phyloP scores from a whole-genome alignment of 2,888 invertebrate genomes.

The Sinhomidia bicolor region DNA sequence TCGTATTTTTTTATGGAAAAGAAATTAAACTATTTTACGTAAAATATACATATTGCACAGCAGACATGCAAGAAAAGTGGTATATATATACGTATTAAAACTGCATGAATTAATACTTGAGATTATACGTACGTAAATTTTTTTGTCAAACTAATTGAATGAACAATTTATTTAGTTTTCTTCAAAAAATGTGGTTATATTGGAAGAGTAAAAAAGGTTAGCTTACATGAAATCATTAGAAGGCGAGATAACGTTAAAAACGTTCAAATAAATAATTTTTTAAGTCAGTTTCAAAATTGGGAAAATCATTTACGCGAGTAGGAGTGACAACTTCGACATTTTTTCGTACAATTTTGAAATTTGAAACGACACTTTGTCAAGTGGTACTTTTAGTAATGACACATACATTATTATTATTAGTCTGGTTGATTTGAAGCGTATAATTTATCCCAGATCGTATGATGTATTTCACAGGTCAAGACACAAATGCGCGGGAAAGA shows the following conservation, averaged over 20 bases:
- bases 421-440: constrained; percentile 29
- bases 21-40: not conserved
- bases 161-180: not conserved
- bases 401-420: not conserved
- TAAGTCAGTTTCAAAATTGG: not conserved
- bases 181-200: not conserved
- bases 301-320: not conserved
- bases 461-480: constrained; percentile 77
- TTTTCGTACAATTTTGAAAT: not conserved
- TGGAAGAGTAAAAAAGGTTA: not conserved
- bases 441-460: constrained; percentile 79
- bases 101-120: constrained; percentile 6
- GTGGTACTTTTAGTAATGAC: constrained; percentile 3
- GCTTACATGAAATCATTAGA: not conserved
- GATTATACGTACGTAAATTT: not conserved
- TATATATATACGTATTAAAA: not conserved
- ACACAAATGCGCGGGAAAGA: constrained; percentile 74
- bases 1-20: not conserved
- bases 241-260: too few relatives aligned
- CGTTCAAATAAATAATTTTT: too few relatives aligned
- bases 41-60: too few relatives aligned
- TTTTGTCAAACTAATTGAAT: constrained; percentile 27
- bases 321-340: constrained; percentile 24
- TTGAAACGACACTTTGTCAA: constrained; percentile 6
- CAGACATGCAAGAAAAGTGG: constrained; percentile 1